Evolutionary conservation across 2,797 vertebrate genomes (phyloP), one percentile per base, ranked within the genome.

Genomic region (Acomys russatus): DNA sequence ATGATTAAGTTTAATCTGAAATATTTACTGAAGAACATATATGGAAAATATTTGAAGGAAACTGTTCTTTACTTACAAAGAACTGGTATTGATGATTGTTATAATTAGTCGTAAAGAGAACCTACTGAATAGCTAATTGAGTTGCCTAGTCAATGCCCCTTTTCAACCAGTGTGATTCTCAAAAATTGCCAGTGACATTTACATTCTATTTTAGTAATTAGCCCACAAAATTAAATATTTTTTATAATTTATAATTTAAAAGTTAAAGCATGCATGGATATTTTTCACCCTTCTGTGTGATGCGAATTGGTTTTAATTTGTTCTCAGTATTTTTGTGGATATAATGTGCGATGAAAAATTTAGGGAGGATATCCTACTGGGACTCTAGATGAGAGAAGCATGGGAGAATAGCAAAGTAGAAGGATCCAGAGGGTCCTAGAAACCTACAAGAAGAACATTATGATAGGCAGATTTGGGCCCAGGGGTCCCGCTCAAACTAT

Each of bases 51-150:
- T 78, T 71, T 73, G 23, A 88, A 49, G 10, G 5, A 63, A 49
- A 86, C 83, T 61, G 20, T 97, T 93, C 93, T 96, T 94, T 54
- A 68, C 38, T 91, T 88, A 74, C 83, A 88, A 92, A 64, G 88
- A 82, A 80, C 23, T 35, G 77, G 3, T 86, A 4, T 18, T 90
- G 25, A 79, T 14, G 33, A 76, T 79, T 86, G 28, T 66, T 14
- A 80, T 91, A 71, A 10, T 4, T 51, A 33, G 30, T 10, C 82
- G 3, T 12, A 9, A 33, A 38, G 23, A 79, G 30, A 86, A 28
- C 22, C 18, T 91, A 64, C 49, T 30, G 1, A 77, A 59, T 18
- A 74, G 28, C 73, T n/a, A n/a, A 54, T 9, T n/a, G 38, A 56
- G 9, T 44, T 90, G 23, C 6, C 8, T 49, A 9, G 4, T 38